These are phyloP conservation scores for Casuarius casuarius DNA, from an alignment of 2,113 vertebrate species.

Conservation along the genomic window DNA sequence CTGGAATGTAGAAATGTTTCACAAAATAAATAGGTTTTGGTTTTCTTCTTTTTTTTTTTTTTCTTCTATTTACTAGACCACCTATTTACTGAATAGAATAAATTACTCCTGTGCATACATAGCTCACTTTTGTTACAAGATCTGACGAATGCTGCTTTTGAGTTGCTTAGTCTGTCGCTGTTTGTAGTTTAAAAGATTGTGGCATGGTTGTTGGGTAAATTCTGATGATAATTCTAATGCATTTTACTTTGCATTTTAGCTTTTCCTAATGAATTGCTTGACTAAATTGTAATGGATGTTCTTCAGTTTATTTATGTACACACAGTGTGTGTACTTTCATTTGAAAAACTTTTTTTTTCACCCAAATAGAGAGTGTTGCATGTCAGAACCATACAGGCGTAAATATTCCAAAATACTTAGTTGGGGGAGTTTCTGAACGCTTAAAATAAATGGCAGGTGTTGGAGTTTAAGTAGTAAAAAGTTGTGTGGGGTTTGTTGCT, in stretches of 20 bases:
- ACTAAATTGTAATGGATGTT: not conserved
- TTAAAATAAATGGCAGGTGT: not conserved
- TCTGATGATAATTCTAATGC: not conserved
- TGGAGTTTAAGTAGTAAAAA: not conserved
- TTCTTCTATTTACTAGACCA: too few species aligned
- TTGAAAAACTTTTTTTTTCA: not conserved
- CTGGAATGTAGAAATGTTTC: rapidly evolving
- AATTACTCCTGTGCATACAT: not conserved
- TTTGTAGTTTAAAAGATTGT: not conserved
- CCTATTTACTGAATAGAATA: not conserved
- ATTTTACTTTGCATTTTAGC: not conserved
- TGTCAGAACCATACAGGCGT: not conserved
- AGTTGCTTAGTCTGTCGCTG: not conserved
- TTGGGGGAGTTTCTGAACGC: not conserved
- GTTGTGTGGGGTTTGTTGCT: not conserved
- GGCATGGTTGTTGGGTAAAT: not conserved
- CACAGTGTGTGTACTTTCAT: not conserved
- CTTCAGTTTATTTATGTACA: not conserved
- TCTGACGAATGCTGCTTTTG: not conserved
- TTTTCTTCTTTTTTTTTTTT: too few species aligned
- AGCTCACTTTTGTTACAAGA: not conserved
- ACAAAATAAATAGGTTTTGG: not conserved
- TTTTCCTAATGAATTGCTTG: not conserved
- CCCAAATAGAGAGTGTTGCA: not conserved
- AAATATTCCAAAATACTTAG: not conserved